Base-by-base conservation (phyloP, 1,140 invertebrate species). In the Chironomus tepperi region DNA sequence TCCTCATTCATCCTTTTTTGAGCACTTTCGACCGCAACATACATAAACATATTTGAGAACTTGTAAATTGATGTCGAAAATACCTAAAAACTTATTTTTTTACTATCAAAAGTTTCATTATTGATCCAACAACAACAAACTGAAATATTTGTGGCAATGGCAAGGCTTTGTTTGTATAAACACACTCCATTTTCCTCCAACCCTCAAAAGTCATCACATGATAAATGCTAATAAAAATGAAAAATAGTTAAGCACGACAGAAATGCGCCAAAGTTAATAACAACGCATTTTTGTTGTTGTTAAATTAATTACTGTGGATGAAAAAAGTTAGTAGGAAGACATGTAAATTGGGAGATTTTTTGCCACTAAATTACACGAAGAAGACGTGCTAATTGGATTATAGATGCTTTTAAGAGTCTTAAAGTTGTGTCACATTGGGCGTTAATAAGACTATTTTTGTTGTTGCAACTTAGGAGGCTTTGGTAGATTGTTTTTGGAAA, bases 71-170 rank as follows among this genome's bases (percentile, higher is more conserved):
- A 21, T 65, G 12, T 43, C 57, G 19, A 42, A 57, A n/a, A n/a
- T n/a, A n/a, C n/a, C n/a, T n/a, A n/a, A n/a, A 43, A 70, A 15
- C 57, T 7, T 42, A 73, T 21, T 74, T 10, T 42, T 76, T 18
- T 73, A 21, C 43, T 57, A 57, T 57, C 74, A 47, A 42, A n/a
- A 73, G 21, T 24, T 67, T 72, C 65, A 34, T 75, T 72, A 47
- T 57, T 15, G 47, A 57, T 57, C 47, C 47, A 57, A 57, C 47
- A 57, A 57, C 47, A 57, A 57, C 47, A 57, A 57, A 57, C n/a
- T 34, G 24, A 34, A 34, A n/a, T 57, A n/a, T 15, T 57, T 57
- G 7, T 5, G n/a, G 47, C 47, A 57, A 57, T 57, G 12, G 12
- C 47, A 57, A 57, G n/a, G 24, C 47, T 57, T 57, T n/a, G 12